Base-by-base conservation (phyloP, 2,113 vertebrate species). In the Barnardius zonarius region DNA sequence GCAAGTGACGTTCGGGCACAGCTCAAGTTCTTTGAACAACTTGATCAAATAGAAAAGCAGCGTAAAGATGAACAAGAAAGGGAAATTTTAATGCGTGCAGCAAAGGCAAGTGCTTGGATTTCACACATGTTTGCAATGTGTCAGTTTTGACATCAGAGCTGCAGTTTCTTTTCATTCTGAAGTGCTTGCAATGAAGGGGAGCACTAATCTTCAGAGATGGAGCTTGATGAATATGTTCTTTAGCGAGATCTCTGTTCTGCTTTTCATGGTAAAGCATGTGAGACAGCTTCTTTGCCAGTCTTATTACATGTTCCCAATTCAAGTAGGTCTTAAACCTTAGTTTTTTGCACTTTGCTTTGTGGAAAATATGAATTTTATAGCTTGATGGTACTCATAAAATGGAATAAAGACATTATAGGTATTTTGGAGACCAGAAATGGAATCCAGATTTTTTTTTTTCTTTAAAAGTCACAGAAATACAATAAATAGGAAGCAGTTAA, bases 1-100 rank as follows among this genome's bases (percentile, higher is more conserved):
- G 98, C 97, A 66, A 99, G 98, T 54, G 99, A 99, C 11, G 99
- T 99, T 90, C 99, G 99, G 85, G 96, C 98, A 41, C 99, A 99
- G 98, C 98, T 99, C 41, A 99, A 99, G 94, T 99, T 99, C 96
- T 99, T 99, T 92, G 99, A 99, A 95, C 99, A 99, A 96, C 98
- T 99, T 44, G 99, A 99, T 97, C 99, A 99, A 94, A 98, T 99
- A 92, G 99, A 99, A 93, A 99, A 99, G 89, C 99, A 99, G 94
- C 97, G 98, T 54, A 99, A 99, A 88, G 99, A 99, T 27, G 99
- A 99, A 83, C 98, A 99, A 98, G 99, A 99, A 96, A 97, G 98
- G 77, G 99, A 99, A 92, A 99, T 99, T 95, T 97, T 99, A 79
- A 98, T 99, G 98, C 99, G 99, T 19, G 99, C 99, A 52, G 99